phyloP scores from a whole-genome alignment of 2,888 invertebrate genomes.

The Keiferia lycopersicella region DNA sequence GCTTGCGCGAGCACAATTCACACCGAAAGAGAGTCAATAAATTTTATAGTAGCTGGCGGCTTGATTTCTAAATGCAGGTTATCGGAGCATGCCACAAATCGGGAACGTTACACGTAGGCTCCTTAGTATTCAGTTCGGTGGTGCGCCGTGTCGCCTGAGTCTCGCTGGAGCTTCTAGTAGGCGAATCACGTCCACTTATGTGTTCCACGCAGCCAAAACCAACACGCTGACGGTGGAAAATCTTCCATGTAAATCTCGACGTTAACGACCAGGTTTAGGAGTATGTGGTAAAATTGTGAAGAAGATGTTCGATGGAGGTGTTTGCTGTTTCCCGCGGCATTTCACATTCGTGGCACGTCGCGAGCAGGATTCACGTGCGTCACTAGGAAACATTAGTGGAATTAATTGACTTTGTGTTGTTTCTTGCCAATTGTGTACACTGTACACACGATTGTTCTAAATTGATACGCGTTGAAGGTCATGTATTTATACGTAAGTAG shows the following conservation, averaged over 20 bases:
- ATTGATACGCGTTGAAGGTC: conserved; percentile 12
- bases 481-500: background rate
- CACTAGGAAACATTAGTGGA: conserved; percentile 16
- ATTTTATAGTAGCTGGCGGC: conserved; percentile 71
- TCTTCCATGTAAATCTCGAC: conserved; percentile 78
- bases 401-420: background rate
- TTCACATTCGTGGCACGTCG: conserved; percentile 31
- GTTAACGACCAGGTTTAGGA: conserved; percentile 76
- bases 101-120: conserved; percentile 71
- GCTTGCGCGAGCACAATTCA: conserved; percentile 55
- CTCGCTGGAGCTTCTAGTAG: conserved; percentile 65
- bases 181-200: conserved; percentile 78
- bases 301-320: conserved; percentile 30
- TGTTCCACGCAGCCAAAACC: conserved; percentile 77
- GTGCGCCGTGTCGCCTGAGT: conserved; percentile 64
- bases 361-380: conserved; percentile 10
- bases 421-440: background rate
- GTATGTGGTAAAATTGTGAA: conserved; percentile 71
- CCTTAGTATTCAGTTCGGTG: conserved; percentile 73
- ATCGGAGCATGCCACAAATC: conserved; percentile 79
- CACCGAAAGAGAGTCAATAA: conserved; percentile 72
- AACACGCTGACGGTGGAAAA: conserved; percentile 70
- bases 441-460: conserved; percentile 13
- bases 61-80: conserved; percentile 80
- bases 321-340: conserved; percentile 3